Evolutionary conservation across 2,797 vertebrate genomes (phyloP), one percentile per base, ranked within the genome.

Genomic region (Picus viridis): DNA sequence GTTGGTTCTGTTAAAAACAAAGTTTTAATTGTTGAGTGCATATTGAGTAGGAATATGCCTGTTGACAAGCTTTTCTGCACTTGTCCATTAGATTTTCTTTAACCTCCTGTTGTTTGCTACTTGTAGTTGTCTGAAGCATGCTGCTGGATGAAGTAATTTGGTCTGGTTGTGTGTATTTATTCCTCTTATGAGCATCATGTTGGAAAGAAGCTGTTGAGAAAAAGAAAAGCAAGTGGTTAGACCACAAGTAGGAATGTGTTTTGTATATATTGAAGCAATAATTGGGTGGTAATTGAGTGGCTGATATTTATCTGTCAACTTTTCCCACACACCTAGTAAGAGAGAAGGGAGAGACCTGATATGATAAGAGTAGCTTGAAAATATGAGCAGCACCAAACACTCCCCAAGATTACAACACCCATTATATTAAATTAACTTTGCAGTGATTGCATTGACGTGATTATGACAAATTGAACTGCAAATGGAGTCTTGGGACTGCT

Each of bases 221-320:
- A 69, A 94, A 78, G 32, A 90, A 87, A 86, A 63, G 16, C 57
- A 88, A 68, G 90, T 64, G 73, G 54, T 83, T 92, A 90, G 86
- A 81, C 78, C 89, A n/a, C 70, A 78, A 78, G 71, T 74, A 88
- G 75, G 34, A 88, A 47, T 1, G 0, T 86, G 93, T 67, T 94
- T 70, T 88, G 30, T 81, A 24, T 58, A 4, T 62, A 70, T 20
- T 90, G 65, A 89, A 88, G 87, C 73, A 94, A 88, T 86, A 91
- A 92, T 87, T 84, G 74, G 14, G 51, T 86, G 64, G 81, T 83
- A 93, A 90, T 74, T 83, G 83, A 27, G 63, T 63, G 80, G 88
- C 34, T 94, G 94, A 94, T 96, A 82, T 39, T 88, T 94, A 96
- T 93, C 95, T 88, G 74, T 84, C 68, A 76, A 11, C 36, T 89